A percentile compares a stretch with the other conserved stretches of the same genome.
These are phyloP conservation scores for Nansenia antarctica DNA, from an alignment of 2,113 vertebrate genomes.

Conservation along the genomic window DNA sequence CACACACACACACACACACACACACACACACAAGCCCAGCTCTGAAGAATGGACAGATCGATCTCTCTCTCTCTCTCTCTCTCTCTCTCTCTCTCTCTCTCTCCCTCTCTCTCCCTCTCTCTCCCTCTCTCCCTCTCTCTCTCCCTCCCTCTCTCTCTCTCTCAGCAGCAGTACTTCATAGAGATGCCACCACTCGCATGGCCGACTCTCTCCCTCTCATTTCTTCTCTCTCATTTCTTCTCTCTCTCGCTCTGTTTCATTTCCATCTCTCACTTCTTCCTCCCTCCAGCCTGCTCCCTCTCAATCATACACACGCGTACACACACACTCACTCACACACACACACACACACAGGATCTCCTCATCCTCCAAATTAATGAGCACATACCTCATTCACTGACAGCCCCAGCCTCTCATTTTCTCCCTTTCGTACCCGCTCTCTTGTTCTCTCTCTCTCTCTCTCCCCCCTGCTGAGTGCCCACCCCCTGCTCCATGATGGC, in stretches of 20 bases:
- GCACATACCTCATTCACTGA: slow-evolving; percentile 42
- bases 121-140: not conserved
- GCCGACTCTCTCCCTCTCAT: not conserved
- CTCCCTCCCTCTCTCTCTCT: slow-evolving; percentile 2
- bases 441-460: not conserved
- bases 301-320: no score
- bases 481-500: slow-evolving; percentile 16
- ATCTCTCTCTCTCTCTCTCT: not conserved
- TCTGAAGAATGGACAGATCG: slow-evolving; percentile 3
- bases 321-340: no score
- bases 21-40: no score
- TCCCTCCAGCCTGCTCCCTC: slow-evolving; percentile 10
- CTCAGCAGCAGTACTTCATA: not conserved
- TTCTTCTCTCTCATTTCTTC: no score
- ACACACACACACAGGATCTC: no score
- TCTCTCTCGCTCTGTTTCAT: no score
- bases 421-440: not conserved
- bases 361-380: slow-evolving; percentile 58
- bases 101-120: not conserved
- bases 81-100: not conserved
- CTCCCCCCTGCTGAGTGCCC: not conserved
- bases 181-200: not conserved
- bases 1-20: no score
- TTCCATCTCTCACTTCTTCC: slow-evolving; percentile 1
- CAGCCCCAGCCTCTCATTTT: slow-evolving; percentile 26